Evolutionary conservation across 2,797 vertebrate species (phyloP).

Genomic region (Spinus pinus): DNA sequence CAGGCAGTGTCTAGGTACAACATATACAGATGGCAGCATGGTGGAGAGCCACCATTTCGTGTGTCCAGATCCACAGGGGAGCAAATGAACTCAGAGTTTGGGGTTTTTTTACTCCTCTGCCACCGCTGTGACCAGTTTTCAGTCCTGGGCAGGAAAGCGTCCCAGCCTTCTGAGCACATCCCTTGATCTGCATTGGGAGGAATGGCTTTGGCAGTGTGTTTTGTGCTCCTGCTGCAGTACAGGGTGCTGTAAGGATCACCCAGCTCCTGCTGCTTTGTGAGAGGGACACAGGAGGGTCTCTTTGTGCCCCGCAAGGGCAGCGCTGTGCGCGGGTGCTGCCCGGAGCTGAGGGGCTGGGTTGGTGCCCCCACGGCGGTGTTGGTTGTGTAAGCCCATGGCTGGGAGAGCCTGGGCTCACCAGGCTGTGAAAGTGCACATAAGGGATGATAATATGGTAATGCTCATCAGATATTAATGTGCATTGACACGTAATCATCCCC

Average conservation of each 20-base stretch:
- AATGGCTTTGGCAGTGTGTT: not conserved
- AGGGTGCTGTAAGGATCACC: not conserved
- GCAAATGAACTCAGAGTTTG: not conserved
- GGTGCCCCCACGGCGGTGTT: not conserved
- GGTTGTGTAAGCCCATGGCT: not conserved
- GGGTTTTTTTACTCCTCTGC: not conserved
- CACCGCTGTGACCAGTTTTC: slow-evolving; percentile 6
- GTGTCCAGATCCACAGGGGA: not conserved
- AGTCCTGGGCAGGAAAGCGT: not conserved
- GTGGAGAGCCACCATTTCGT: not conserved
- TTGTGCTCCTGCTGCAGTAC: slow-evolving; percentile 1
- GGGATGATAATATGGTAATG: slow-evolving; percentile 79
- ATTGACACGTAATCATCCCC: slow-evolving; percentile 74
- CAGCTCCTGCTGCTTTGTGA: not conserved
- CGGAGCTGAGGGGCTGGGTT: not conserved
- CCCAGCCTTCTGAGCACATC: not conserved
- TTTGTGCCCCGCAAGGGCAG: not conserved
- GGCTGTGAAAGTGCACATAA: slow-evolving; percentile 73
- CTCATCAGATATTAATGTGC: slow-evolving; percentile 87
- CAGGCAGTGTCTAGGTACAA: not conserved
- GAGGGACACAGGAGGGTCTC: not conserved
- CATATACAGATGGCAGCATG: not conserved
- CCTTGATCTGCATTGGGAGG: slow-evolving; percentile 1
- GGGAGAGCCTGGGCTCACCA: slow-evolving; percentile 20
- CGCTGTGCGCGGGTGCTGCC: not conserved